Conservation (phyloP, 2,888 invertebrate genomes). For the Meteorus cinctellus region DNA sequence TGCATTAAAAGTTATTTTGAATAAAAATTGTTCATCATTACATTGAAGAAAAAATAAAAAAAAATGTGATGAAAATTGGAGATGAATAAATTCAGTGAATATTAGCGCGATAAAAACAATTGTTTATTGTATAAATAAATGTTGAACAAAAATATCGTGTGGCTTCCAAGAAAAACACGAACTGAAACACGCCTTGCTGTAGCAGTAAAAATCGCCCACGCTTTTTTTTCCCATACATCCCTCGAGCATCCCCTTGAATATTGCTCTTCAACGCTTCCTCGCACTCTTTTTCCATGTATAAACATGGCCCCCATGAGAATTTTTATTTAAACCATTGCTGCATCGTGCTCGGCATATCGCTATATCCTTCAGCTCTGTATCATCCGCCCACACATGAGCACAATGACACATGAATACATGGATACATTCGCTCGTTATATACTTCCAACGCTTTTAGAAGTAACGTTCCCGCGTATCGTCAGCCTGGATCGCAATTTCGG, state of each 20-base stretch:
- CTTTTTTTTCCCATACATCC: slow-evolving; percentile 24
- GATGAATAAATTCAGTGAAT: background rate
- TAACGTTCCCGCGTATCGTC: slow-evolving; percentile 36
- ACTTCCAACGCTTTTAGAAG: slow-evolving; percentile 7
- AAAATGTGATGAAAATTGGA: background rate
- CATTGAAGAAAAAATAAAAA: background rate
- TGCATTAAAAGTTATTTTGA: background rate
- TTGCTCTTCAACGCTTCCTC: slow-evolving; percentile 13
- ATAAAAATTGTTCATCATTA: background rate
- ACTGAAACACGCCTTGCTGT: slow-evolving; percentile 24
- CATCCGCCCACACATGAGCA: slow-evolving; percentile 25
- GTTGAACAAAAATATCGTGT: slow-evolving; percentile 13
- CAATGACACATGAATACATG: slow-evolving; percentile 21
- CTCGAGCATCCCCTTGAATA: slow-evolving; percentile 32
- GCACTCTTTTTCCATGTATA: background rate
- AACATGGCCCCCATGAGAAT: slow-evolving; percentile 25
- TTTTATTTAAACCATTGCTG: slow-evolving; percentile 1
- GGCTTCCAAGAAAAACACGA: slow-evolving; percentile 23
- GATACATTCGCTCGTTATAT: slow-evolving; percentile 24
- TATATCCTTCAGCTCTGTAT: slow-evolving; percentile 6
- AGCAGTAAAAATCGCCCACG: slow-evolving; percentile 42
- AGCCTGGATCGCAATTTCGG: slow-evolving; percentile 46
- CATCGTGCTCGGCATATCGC: background rate
- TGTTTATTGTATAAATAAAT: background rate
- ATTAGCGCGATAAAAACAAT: background rate